Evolutionary conservation across 2,888 invertebrate species (phyloP).

Genomic region (Caradrina clavipalpis): DNA sequence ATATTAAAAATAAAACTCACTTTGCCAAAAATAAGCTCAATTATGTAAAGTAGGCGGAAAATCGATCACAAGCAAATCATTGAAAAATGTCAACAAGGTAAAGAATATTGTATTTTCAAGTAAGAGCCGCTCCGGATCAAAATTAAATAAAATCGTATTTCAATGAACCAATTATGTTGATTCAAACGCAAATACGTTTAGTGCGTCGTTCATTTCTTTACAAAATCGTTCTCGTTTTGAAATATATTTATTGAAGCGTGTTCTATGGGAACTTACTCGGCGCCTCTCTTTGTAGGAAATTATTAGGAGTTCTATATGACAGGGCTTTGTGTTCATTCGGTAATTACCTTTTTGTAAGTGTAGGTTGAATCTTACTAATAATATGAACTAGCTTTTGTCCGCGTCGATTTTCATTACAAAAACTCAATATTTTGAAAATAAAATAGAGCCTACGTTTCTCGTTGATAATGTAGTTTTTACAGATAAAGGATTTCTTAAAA

Average conservation of each 20-base stretch:
- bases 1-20: no score
- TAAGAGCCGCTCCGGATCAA: neutral
- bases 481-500: no score
- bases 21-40: no score
- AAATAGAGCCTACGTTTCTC: no score
- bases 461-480: no score
- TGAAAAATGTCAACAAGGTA: neutral
- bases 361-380: no score
- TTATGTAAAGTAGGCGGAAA: no score
- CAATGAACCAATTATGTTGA: constrained; percentile 28
- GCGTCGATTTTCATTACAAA: no score
- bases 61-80: neutral
- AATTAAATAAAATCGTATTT: constrained; percentile 28
- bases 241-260: constrained; percentile 13
- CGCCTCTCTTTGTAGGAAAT: neutral
- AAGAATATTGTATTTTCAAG: neutral
- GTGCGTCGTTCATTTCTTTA: constrained; percentile 16
- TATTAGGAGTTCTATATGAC: neutral
- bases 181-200: constrained; percentile 21
- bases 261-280: constrained; percentile 4
- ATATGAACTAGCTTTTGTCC: no score
- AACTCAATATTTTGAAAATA: no score
- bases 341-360: neutral
- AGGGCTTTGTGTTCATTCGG: neutral
- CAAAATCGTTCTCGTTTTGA: constrained; percentile 26